These are phyloP conservation scores for Esox lucius DNA, from an alignment of 2,797 vertebrate species.

Conservation along the genomic window DNA sequence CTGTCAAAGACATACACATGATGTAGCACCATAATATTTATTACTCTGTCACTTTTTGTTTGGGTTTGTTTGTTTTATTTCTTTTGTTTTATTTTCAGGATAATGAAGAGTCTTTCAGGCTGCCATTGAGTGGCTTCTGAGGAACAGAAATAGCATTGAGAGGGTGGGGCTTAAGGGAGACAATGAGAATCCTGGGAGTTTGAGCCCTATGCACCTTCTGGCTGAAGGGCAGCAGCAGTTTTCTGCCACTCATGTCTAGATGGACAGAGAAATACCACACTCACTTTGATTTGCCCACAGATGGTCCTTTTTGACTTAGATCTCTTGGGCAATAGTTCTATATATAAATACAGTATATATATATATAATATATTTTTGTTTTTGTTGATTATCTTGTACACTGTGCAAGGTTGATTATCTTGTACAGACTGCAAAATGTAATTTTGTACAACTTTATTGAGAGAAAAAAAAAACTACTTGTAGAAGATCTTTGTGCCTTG, in stretches of 20 bases:
- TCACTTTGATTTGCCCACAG: slow-evolving; percentile 74
- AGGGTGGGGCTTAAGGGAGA: slow-evolving; percentile 62
- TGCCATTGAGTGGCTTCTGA: background rate
- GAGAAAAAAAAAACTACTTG: slow-evolving; percentile 65
- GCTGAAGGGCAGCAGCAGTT: slow-evolving; percentile 64
- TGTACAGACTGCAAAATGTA: slow-evolving; percentile 86
- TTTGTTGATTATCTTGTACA: slow-evolving; percentile 76
- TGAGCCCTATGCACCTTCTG: slow-evolving; percentile 57
- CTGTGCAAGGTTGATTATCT: slow-evolving; percentile 76
- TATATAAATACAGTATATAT: slow-evolving; percentile 62
- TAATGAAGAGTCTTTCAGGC: slow-evolving; percentile 35
- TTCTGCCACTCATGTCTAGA: slow-evolving; percentile 64
- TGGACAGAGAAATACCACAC: slow-evolving; percentile 63
- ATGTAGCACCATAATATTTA: slow-evolving; percentile 77
- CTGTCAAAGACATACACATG: slow-evolving; percentile 62
- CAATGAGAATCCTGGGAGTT: slow-evolving; percentile 56
- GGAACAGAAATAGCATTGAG: slow-evolving; percentile 55
- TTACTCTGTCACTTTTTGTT: slow-evolving; percentile 66
- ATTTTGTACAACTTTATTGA: slow-evolving; percentile 87
- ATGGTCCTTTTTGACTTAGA: slow-evolving; percentile 63
- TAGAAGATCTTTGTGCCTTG: slow-evolving; percentile 75
- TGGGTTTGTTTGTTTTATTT: slow-evolving; percentile 28
- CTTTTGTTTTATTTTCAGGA: slow-evolving; percentile 59
- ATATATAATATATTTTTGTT: slow-evolving; percentile 62
- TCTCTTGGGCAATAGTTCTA: slow-evolving; percentile 67